Base-by-base conservation (phyloP, 2,888 invertebrate species). In the Chrysopilus asiliformis region DNA sequence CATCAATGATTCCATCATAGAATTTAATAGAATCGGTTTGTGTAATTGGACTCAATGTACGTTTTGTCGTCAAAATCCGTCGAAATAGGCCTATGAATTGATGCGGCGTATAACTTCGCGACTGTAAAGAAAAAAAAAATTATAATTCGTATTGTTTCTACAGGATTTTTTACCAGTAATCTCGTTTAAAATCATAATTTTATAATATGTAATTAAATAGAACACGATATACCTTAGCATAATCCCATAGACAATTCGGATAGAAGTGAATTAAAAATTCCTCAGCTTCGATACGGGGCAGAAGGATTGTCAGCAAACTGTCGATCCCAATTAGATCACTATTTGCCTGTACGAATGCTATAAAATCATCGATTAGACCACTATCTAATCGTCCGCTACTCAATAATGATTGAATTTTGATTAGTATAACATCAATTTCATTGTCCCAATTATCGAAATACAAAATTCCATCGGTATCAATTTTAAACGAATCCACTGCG, bases 151-250 rank as follows among this genome's bases (percentile, higher is more conserved):
- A n/a, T n/a, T n/a, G n/a, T n/a, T n/a, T n/a, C n/a, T n/a, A n/a
- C n/a, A n/a, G n/a, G n/a, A n/a, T n/a, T n/a, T n/a, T n/a, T n/a
- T n/a, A n/a, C n/a, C n/a, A n/a, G n/a, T n/a, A n/a, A n/a, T n/a
- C n/a, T n/a, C n/a, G n/a, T n/a, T n/a, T n/a, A n/a, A n/a, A n/a
- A n/a, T 30, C 30, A 30, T 30, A 15, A 30, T 22, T 22, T n/a
- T n/a, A 8, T 22, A 22, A 22, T 8, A 22, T 8, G 10, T 8
- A 22, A 22, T 22, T 22, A 22, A 22, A 22, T 22, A 22, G 10
- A n/a, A n/a, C n/a, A n/a, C n/a, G n/a, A n/a, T n/a, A 22, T 53
- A 76, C 78, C 68, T 76, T 76, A 31, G 74, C 74, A 53, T 74
- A 79, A 38, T 74, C 71, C 44, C 76, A 58, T 19, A 77, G 53